phyloP scores from a whole-genome alignment of 2,797 vertebrate species.

The Enteromius thamalakanensis region DNA sequence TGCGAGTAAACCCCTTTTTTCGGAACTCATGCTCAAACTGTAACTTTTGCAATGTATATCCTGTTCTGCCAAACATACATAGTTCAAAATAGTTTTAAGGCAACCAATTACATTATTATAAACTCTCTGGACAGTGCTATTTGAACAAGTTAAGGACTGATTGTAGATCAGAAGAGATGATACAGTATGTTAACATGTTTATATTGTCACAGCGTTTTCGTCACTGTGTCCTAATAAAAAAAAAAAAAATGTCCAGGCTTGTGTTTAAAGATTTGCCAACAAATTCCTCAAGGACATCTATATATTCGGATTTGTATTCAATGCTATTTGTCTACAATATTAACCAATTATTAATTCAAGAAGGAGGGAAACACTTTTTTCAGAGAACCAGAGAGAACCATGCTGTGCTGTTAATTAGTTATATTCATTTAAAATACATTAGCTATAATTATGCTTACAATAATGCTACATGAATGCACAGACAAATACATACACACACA shows the following conservation, averaged over 20 bases:
- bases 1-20: not conserved
- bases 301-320: not conserved
- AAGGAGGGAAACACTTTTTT: not conserved
- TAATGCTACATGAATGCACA: not conserved
- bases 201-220: not conserved
- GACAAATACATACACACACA: not conserved
- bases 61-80: not conserved
- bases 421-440: not conserved
- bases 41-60: constrained; percentile 1
- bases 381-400: too few species aligned
- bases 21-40: not conserved
- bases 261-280: not conserved
- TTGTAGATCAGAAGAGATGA: not conserved
- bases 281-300: constrained; percentile 2
- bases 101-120: not conserved
- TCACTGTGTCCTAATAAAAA: not conserved
- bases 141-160: not conserved
- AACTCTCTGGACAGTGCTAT: not conserved
- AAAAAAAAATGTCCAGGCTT: not conserved
- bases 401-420: not conserved
- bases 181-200: not conserved
- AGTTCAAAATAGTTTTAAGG: not conserved
- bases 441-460: not conserved
- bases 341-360: constrained; percentile 9
- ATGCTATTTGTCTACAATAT: not conserved